phyloP scores from a whole-genome alignment of 37 sponge, comb jelly and placozoan species.

The Hormiphora californensis region DNA sequence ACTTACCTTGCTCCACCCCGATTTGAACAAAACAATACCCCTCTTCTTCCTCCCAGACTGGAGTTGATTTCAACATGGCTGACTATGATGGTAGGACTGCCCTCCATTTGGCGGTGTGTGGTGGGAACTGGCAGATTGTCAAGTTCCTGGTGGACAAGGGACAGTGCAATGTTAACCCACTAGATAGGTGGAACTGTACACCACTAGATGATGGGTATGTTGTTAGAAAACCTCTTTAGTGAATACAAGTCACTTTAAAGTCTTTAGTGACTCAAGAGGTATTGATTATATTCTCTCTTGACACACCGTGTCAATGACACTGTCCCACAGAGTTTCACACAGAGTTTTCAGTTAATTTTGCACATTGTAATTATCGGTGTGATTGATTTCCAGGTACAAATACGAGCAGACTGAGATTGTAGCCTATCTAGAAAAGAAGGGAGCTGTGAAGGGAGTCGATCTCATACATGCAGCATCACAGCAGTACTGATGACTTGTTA shows the following conservation, averaged over 20 bases:
- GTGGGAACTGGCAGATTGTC: constrained; percentile 56
- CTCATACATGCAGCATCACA: neutral
- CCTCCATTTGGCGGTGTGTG: constrained; percentile 63
- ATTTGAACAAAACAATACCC: neutral
- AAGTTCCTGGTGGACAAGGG: constrained; percentile 56
- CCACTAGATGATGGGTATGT: constrained; percentile 63
- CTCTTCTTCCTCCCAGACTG: neutral
- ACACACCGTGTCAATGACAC: too few species aligned
- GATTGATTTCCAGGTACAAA: neutral
- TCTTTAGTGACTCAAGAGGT: too few species aligned
- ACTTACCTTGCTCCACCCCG: too few species aligned
- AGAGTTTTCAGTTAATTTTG: too few species aligned
- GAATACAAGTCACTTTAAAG: too few species aligned
- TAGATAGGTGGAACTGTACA: constrained; percentile 64
- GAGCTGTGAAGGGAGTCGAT: constrained; percentile 12
- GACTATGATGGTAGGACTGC: constrained; percentile 68
- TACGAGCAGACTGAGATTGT: constrained; percentile 19
- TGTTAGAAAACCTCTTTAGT: too few species aligned
- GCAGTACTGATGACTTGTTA: constrained; percentile 41
- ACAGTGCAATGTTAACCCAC: constrained; percentile 52
- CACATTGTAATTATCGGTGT: too few species aligned
- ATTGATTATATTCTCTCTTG: too few species aligned
- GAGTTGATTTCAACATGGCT: constrained; percentile 53
- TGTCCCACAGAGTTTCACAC: too few species aligned
- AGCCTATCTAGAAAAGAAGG: neutral